Conservation (phyloP, 1,140 invertebrate species). For the Drosophila funebris region DNA sequence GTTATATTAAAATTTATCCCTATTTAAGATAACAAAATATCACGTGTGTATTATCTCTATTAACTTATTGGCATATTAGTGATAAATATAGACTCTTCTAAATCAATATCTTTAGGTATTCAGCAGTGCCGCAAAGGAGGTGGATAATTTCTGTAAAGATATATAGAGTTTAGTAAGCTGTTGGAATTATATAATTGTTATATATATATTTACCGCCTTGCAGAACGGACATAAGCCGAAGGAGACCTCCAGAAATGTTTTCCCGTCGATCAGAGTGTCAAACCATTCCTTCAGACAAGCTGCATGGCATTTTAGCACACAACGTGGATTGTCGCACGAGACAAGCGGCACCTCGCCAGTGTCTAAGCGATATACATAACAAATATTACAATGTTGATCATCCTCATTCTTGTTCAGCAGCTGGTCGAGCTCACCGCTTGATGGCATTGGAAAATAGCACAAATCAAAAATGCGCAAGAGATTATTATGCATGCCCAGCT, state of each 20-base stretch:
- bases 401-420: conserved; percentile 27
- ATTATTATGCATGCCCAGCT: conserved; percentile 76
- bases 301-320: conserved; percentile 74
- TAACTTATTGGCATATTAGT: no score
- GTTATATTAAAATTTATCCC: conserved; percentile 57
- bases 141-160: conserved; percentile 70
- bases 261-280: conserved; percentile 66
- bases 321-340: conserved; percentile 73
- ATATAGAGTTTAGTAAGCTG: neutral
- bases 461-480: conserved; percentile 77
- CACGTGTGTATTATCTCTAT: neutral
- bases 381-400: conserved; percentile 73
- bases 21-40: conserved; percentile 35
- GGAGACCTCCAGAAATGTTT: conserved; percentile 69
- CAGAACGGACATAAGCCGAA: conserved; percentile 79
- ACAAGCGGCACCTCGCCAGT: conserved; percentile 69
- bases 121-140: conserved; percentile 69
- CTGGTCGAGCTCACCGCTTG: conserved; percentile 19
- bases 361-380: conserved; percentile 69
- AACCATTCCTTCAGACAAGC: conserved; percentile 78
- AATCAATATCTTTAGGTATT: conserved; percentile 44
- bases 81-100: no score
- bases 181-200: neutral
- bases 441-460: conserved; percentile 75
- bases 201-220: conserved; percentile 58